Percentiles rank a stretch among this genome's conserved stretches.
Evolutionary conservation across 2,797 vertebrate species (phyloP).

Genomic region (Oophaga sylvatica): DNA sequence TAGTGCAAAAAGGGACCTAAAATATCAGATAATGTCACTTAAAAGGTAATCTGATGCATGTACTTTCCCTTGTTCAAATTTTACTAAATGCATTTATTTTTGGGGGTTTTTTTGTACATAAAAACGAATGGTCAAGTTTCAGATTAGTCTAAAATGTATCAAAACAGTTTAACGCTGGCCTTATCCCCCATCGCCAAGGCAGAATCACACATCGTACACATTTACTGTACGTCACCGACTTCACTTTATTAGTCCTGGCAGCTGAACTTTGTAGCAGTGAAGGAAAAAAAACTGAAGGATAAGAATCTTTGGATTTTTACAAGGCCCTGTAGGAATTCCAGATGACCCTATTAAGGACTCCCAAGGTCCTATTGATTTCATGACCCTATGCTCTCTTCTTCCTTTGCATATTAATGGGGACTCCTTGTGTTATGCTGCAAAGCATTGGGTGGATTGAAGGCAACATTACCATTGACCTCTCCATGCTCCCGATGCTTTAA

Average conservation of each 20-base stretch:
- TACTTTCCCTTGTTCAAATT: neutral
- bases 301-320: slow-evolving; percentile 47
- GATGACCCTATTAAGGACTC: slow-evolving; percentile 55
- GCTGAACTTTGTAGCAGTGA: neutral
- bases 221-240: slow-evolving; percentile 10
- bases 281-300: slow-evolving; percentile 1
- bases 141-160: neutral
- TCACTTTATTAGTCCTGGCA: neutral
- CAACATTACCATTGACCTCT: slow-evolving; percentile 68
- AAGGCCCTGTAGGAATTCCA: slow-evolving; percentile 59
- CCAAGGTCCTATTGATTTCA: slow-evolving; percentile 58
- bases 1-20: neutral
- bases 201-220: neutral
- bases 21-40: neutral
- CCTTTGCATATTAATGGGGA: slow-evolving; percentile 72
- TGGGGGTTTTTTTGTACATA: neutral
- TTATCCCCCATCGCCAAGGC: neutral
- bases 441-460: slow-evolving; percentile 54
- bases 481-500: slow-evolving; percentile 66
- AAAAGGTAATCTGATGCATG: no score
- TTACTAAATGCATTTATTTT: no score
- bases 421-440: slow-evolving; percentile 64
- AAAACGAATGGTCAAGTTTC: neutral
- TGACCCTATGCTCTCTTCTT: slow-evolving; percentile 67
- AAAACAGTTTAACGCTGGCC: neutral